A percentile compares a stretch with the other conserved stretches of the same genome.
phyloP scores from a whole-genome alignment of 1,140 invertebrate genomes.

The Drosophila yakuba region DNA sequence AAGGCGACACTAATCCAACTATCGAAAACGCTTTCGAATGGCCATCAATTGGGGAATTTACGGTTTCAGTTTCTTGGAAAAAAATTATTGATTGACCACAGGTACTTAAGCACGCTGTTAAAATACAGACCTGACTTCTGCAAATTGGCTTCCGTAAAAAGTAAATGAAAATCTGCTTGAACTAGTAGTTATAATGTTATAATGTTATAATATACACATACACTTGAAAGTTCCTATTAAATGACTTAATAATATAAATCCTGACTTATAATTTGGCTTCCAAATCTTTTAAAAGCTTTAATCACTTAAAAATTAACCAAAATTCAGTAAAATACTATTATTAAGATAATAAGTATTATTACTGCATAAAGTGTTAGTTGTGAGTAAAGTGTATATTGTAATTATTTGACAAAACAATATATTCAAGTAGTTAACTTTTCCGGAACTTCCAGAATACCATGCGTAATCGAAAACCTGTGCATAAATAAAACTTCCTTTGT shows the following conservation, averaged over 20 bases:
- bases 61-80: neutral
- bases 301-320: neutral
- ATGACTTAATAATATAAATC: too few relatives aligned
- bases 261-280: too few relatives aligned
- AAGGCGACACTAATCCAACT: constrained; percentile 74
- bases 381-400: neutral
- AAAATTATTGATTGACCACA: constrained; percentile 21
- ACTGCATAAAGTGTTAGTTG: neutral
- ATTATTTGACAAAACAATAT: neutral
- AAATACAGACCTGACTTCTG: constrained; percentile 5
- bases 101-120: constrained; percentile 11
- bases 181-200: too few relatives aligned
- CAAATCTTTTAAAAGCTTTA: too few relatives aligned
- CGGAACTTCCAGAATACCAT: constrained; percentile 6
- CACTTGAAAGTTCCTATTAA: too few relatives aligned
- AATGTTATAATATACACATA: too few relatives aligned
- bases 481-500: neutral
- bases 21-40: constrained; percentile 53
- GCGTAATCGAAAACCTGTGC: constrained; percentile 5
- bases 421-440: neutral
- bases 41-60: constrained; percentile 7
- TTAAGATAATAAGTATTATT: neutral
- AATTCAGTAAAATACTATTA: too few relatives aligned
- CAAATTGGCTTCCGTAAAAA: neutral
- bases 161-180: neutral